A percentile compares a stretch with the other conserved stretches of the same genome.
Conservation (phyloP, 2,113 vertebrate species). For the Hyaena hyaena region DNA sequence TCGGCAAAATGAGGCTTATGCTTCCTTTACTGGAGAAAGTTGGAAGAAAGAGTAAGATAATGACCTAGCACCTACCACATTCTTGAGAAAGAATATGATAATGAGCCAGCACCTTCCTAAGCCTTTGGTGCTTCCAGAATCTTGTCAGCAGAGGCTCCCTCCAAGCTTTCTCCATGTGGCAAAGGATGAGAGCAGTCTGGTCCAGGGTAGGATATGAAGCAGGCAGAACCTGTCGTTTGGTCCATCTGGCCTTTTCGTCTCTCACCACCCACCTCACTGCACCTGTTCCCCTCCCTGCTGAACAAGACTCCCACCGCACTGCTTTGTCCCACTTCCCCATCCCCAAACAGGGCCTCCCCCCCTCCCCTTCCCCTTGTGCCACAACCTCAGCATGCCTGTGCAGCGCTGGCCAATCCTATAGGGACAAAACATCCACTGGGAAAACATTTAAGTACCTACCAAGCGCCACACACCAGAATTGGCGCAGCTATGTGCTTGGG, state of each 20-base stretch:
- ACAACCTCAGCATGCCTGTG: neutral
- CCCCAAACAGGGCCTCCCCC: neutral
- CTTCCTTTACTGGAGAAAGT: neutral
- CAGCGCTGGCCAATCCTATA: neutral
- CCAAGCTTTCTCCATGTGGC: neutral
- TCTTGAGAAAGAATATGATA: neutral
- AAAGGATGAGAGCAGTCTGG: neutral
- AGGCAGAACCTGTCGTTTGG: accelerated
- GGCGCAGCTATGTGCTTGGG: neutral
- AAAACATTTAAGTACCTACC: neutral
- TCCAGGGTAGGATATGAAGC: neutral
- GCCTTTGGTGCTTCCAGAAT: neutral
- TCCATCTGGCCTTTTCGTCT: neutral
- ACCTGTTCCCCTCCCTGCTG: neutral
- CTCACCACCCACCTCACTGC: neutral
- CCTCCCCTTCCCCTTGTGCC: neutral
- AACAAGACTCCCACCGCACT: neutral
- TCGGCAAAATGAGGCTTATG: neutral
- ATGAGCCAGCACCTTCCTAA: neutral
- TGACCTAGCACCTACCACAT: neutral
- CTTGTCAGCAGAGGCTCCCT: neutral
- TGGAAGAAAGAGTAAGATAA: neutral
- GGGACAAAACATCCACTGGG: neutral
- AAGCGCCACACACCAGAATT: neutral
- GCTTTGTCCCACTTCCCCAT: neutral